Evolutionary conservation across 2,888 invertebrate genomes (phyloP).

Genomic region (Steinernema carpocapsae): DNA sequence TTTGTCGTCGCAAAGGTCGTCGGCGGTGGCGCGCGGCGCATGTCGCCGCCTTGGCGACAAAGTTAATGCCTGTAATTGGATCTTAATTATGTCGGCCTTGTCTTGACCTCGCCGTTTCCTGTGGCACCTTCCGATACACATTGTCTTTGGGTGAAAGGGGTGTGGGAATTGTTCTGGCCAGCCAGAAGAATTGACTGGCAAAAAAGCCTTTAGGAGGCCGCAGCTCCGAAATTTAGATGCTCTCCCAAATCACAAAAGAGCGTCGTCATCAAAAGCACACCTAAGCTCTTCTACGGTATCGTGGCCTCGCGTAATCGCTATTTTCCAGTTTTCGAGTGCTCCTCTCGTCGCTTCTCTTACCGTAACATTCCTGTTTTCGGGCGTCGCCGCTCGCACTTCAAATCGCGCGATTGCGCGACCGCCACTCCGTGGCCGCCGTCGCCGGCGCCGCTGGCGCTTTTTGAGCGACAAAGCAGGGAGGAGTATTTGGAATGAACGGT

Average conservation of each 20-base stretch:
- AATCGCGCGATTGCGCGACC: slow-evolving; percentile 1
- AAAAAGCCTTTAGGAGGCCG: too few species aligned
- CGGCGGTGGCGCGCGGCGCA: background rate
- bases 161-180: too few species aligned
- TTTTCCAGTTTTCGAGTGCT: slow-evolving; percentile 33
- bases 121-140: slow-evolving; percentile 7
- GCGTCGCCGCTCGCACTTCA: slow-evolving; percentile 8
- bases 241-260: too few species aligned
- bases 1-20: slow-evolving; percentile 9
- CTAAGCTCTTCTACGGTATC: slow-evolving; percentile 32
- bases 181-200: too few species aligned
- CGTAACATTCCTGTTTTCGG: slow-evolving; percentile 33
- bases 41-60: slow-evolving; percentile 3
- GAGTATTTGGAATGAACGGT: slow-evolving; percentile 21
- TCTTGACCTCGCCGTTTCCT: slow-evolving; percentile 31
- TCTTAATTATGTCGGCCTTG: slow-evolving; percentile 32
- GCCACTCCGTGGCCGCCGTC: background rate
- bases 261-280: too few species aligned
- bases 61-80: slow-evolving; percentile 34
- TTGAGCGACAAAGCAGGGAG: background rate
- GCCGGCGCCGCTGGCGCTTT: slow-evolving; percentile 19
- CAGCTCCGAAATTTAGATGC: too few species aligned
- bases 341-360: background rate
- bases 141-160: background rate
- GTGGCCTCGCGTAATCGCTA: slow-evolving; percentile 21